These are phyloP conservation scores for Ptilodon capucinus DNA, from an alignment of 2,888 invertebrate genomes.

Conservation along the genomic window DNA sequence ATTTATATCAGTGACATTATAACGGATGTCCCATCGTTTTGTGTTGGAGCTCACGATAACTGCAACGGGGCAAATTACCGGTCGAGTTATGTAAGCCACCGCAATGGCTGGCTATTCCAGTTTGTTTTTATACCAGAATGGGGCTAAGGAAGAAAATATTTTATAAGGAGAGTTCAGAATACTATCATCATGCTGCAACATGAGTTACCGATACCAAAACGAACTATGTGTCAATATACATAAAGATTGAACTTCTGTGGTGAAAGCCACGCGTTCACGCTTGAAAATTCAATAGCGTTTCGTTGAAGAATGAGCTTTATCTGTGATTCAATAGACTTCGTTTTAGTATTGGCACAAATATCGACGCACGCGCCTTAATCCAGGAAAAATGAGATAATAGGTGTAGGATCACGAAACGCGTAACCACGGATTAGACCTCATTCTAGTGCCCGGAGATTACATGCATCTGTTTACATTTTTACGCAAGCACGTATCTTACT, in stretches of 20 bases:
- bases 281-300: too few relatives aligned
- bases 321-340: too few relatives aligned
- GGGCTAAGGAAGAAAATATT: too few relatives aligned
- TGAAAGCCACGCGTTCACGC: too few relatives aligned
- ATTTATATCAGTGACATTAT: conserved; percentile 26
- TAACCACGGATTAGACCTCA: conserved; percentile 8
- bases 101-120: neutral
- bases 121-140: neutral
- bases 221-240: too few relatives aligned
- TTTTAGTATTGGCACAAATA: too few relatives aligned
- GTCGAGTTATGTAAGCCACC: conserved; percentile 17
- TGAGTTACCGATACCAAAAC: too few relatives aligned
- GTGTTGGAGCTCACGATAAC: conserved; percentile 16
- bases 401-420: neutral
- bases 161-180: too few relatives aligned
- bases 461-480: conserved; percentile 9
- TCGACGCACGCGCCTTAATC: too few relatives aligned
- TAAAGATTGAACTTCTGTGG: too few relatives aligned
- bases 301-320: too few relatives aligned
- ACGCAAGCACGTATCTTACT: neutral
- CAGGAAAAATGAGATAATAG: neutral
- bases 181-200: too few relatives aligned
- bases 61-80: conserved; percentile 33
- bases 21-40: conserved; percentile 36
- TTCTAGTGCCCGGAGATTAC: conserved; percentile 5